A percentile compares a stretch with the other conserved stretches of the same genome.
Conservation (phyloP, 2,888 invertebrate species). For the Himalopsyche japonica region DNA sequence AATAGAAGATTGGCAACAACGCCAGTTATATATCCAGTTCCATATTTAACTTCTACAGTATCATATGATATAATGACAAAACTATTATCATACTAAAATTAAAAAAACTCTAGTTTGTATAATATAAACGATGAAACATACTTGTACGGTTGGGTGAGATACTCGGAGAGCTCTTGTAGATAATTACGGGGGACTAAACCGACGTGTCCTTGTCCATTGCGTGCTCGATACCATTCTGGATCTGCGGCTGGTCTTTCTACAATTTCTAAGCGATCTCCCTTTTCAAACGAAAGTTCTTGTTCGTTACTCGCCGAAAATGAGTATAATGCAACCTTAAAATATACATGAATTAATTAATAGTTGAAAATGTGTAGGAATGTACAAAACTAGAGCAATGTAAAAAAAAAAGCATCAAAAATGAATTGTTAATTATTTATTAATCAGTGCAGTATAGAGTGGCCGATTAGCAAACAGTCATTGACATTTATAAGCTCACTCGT, state of each 20-base stretch:
- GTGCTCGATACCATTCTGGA: constrained; percentile 98
- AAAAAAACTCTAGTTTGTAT: too few relatives aligned
- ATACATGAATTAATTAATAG: neutral
- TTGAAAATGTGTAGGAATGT: too few relatives aligned
- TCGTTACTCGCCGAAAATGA: constrained; percentile 92
- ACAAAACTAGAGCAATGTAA: too few relatives aligned
- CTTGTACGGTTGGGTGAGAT: constrained; percentile 82
- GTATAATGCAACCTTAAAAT: constrained; percentile 78
- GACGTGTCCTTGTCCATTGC: constrained; percentile 88
- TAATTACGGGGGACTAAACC: constrained; percentile 96
- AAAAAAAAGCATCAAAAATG: too few relatives aligned
- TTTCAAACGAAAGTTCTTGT: constrained; percentile 95
- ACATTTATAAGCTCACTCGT: too few relatives aligned
- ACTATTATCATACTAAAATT: too few relatives aligned
- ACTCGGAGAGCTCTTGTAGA: constrained; percentile 88
- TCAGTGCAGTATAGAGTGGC: too few relatives aligned
- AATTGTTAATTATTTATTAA: too few relatives aligned
- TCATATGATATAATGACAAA: too few relatives aligned
- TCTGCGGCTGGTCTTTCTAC: constrained; percentile 95
- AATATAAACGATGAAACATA: constrained; percentile 47
- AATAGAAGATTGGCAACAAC: neutral
- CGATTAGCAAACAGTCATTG: too few relatives aligned
- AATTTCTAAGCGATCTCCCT: constrained; percentile 94
- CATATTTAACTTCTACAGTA: too few relatives aligned
- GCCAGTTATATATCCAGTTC: neutral